phyloP scores from a whole-genome alignment of 2,888 invertebrate genomes.

The Leuctra nigra region DNA sequence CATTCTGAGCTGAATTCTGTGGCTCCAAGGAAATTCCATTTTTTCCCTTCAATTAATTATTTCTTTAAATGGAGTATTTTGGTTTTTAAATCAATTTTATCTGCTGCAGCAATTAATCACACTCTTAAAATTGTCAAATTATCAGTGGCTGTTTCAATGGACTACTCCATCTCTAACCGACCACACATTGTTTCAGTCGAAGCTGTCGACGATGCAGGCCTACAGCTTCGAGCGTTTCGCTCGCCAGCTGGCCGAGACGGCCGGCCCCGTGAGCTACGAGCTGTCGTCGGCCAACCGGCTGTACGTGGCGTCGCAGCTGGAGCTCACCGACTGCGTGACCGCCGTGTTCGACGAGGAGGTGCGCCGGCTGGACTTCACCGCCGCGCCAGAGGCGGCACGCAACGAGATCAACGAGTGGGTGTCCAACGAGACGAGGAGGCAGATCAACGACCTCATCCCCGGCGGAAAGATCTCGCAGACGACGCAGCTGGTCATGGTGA shows the following conservation, averaged over 20 bases:
- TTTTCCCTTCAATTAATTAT: no score
- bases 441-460: conserved; percentile 68
- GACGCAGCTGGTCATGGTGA: conserved; percentile 62
- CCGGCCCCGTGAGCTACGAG: conserved; percentile 56
- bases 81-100: no score
- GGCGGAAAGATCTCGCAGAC: conserved; percentile 51
- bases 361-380: conserved; percentile 49
- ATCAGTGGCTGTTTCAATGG: no score
- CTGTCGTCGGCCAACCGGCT: conserved; percentile 71
- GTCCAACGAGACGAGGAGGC: conserved; percentile 61
- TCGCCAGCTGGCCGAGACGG: conserved; percentile 43
- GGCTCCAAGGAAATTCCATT: no score
- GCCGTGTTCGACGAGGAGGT: conserved; percentile 49
- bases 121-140: no score
- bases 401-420: conserved; percentile 71
- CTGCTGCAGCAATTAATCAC: no score
- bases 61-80: no score
- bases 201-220: conserved; percentile 63
- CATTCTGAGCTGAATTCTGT: no score
- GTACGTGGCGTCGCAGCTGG: conserved; percentile 56
- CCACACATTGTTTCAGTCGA: conserved; percentile 44
- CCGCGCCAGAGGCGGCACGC: conserved; percentile 52
- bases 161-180: neutral
- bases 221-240: conserved; percentile 65
- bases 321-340: conserved; percentile 59